phyloP scores from a whole-genome alignment of 1,140 invertebrate species.

The Lepidurus couesii region DNA sequence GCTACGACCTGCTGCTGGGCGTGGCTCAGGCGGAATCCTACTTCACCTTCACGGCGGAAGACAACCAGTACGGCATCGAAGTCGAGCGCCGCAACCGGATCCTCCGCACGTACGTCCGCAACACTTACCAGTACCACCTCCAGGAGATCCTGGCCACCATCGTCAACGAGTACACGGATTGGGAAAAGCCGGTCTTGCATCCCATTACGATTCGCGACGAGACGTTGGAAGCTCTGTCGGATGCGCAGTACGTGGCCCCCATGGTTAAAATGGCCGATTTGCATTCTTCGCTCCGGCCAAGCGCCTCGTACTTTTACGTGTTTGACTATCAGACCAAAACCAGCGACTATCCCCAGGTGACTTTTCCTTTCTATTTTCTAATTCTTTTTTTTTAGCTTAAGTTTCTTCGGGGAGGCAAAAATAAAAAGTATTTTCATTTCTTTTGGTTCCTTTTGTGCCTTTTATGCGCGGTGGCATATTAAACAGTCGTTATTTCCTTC shows the following conservation, averaged over 20 bases:
- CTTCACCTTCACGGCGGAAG: slow-evolving; percentile 80
- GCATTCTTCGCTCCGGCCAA: slow-evolving; percentile 67
- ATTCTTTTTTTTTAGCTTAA: neutral
- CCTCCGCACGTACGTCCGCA: slow-evolving; percentile 52
- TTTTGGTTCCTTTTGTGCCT: neutral
- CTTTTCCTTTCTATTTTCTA: slow-evolving; percentile 37
- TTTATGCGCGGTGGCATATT: too few relatives aligned
- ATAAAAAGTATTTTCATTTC: neutral
- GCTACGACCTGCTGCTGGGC: slow-evolving; percentile 89
- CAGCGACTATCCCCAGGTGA: slow-evolving; percentile 81
- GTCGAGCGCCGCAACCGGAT: slow-evolving; percentile 48
- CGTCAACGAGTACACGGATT: slow-evolving; percentile 96
- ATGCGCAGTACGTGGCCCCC: slow-evolving; percentile 84
- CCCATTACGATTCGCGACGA: slow-evolving; percentile 88
- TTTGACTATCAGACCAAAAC: slow-evolving; percentile 91
- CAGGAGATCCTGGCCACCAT: slow-evolving; percentile 56
- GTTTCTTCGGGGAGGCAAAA: too few relatives aligned
- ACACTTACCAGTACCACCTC: slow-evolving; percentile 57
- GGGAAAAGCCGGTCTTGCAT: slow-evolving; percentile 88
- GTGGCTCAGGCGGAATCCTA: slow-evolving; percentile 80
- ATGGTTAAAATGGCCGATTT: slow-evolving; percentile 84
- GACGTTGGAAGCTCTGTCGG: slow-evolving; percentile 85
- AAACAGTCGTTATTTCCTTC: too few relatives aligned
- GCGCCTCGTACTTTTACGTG: slow-evolving; percentile 75
- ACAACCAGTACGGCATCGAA: slow-evolving; percentile 63